A percentile compares a stretch with the other conserved stretches of the same genome.
Evolutionary conservation across 1,140 invertebrate species (phyloP).

Genomic region (Drosophila asahinai): DNA sequence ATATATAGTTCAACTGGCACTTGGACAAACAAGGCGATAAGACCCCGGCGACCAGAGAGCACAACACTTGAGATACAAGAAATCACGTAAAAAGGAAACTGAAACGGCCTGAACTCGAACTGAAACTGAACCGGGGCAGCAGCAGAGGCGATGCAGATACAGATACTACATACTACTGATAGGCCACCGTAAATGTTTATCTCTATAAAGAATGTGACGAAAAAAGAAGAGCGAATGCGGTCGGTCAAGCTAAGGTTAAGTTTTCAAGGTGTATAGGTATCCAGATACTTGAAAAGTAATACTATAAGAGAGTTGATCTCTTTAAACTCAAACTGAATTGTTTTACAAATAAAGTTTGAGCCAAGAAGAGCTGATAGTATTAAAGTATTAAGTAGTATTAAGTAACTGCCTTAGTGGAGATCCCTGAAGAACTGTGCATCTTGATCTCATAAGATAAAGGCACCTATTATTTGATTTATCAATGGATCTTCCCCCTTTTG

Average conservation of each 20-base stretch:
- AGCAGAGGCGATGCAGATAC: constrained; percentile 39
- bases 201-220: constrained; percentile 44
- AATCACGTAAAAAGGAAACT: constrained; percentile 63
- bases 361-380: not conserved
- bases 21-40: constrained; percentile 73
- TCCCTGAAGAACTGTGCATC: too few relatives aligned
- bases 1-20: constrained; percentile 63
- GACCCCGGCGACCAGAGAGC: constrained; percentile 57
- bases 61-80: constrained; percentile 72
- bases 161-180: constrained; percentile 54
- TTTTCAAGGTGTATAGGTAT: not conserved
- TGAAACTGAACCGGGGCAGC: constrained; percentile 25
- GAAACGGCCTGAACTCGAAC: constrained; percentile 45
- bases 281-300: not conserved
- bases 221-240: constrained; percentile 15
- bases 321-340: too few relatives aligned
- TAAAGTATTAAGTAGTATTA: too few relatives aligned
- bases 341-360: not conserved
- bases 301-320: not conserved
- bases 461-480: too few relatives aligned
- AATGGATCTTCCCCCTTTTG: too few relatives aligned
- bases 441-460: too few relatives aligned
- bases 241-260: constrained; percentile 27
- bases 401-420: too few relatives aligned
- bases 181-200: constrained; percentile 65